A percentile compares a stretch with the other conserved stretches of the same genome.
phyloP scores from a whole-genome alignment of 2,888 invertebrate genomes.

The Azorinus chamasolen region DNA sequence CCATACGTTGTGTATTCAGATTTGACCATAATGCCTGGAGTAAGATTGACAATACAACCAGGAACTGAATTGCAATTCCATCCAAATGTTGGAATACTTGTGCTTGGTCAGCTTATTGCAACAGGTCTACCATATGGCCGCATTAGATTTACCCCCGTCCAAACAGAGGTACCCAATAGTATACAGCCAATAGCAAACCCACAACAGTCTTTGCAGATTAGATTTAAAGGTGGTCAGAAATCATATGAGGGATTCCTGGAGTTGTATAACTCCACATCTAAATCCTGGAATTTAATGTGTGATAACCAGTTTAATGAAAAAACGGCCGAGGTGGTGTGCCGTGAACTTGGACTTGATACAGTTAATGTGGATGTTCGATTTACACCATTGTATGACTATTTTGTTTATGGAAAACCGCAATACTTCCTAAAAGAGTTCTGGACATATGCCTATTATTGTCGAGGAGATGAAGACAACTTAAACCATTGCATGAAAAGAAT shows the following conservation, averaged over 20 bases:
- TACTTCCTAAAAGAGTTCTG: conserved; percentile 85
- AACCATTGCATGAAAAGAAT: conserved; percentile 90
- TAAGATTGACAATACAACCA: conserved; percentile 93
- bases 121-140: conserved; percentile 89
- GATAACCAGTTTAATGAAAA: conserved; percentile 98
- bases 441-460: conserved; percentile 83
- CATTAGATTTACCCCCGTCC: conserved; percentile 58
- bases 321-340: conserved; percentile 98
- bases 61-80: conserved; percentile 97
- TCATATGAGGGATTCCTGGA: conserved; percentile 94
- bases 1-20: conserved; percentile 91
- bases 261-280: conserved; percentile 97
- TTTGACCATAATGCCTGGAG: conserved; percentile 98
- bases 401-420: conserved; percentile 83
- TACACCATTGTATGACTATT: conserved; percentile 84
- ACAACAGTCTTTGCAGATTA: conserved; percentile 32
- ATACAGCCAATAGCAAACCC: conserved; percentile 1
- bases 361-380: conserved; percentile 95
- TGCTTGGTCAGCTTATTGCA: conserved; percentile 95
- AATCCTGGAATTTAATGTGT: conserved; percentile 99
- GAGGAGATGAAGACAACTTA: conserved; percentile 86
- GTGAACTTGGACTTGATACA: conserved; percentile 95
- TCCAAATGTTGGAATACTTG: conserved; percentile 97
- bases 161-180: conserved; percentile 9
- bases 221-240: conserved; percentile 91